Evolutionary conservation across 2,888 invertebrate genomes (phyloP), one percentile per base, ranked within the genome.

Genomic region (Alloplasta piceator): DNA sequence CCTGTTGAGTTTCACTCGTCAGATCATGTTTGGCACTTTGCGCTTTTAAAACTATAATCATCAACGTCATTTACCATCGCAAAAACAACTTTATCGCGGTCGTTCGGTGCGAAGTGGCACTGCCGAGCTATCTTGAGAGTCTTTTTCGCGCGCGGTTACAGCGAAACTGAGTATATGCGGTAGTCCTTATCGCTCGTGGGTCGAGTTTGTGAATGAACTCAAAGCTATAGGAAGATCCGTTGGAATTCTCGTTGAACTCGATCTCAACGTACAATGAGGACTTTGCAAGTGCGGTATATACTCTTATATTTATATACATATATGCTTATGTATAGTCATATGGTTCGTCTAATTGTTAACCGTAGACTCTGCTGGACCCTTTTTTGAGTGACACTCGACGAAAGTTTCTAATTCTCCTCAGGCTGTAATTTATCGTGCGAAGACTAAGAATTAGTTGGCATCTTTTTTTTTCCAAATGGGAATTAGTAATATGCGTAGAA

Each of bases 131-230:
- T 26, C 26, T 26, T 2, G 3, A 26, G 3, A 26, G 26, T 26
- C 26, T 26, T 26, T 3, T 26, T 26, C 26, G 26, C 26, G 26
- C 26, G 26, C 26, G 26, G 26, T 26, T 26, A 12, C 41, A 52
- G 41, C n/a, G 58, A 76, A 16, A 4, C 56, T 52, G 61, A 68
- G 41, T 52, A 14, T 36, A 46, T 52, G 46, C 16, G 3, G n/a
- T 10, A 14, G 56, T 64, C 56, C 52, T 81, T 78, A 78, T 81
- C 81, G 74, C 78, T 63, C 43, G 64, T 16, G 78, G 78, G 74
- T 78, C 81, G 74, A 70, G 66, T 78, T 75, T 74, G 81, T 74
- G 71, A 81, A 81, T 75, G 81, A 81, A 81, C 81, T 78, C 74
- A 58, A 63, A 63, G 12, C 72, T 26, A 26, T 26, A 3, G 1